Percentiles rank a stretch among this genome's conserved stretches.
phyloP scores from a whole-genome alignment of 2,797 vertebrate species.

The Chiroxiphia lanceolata region DNA sequence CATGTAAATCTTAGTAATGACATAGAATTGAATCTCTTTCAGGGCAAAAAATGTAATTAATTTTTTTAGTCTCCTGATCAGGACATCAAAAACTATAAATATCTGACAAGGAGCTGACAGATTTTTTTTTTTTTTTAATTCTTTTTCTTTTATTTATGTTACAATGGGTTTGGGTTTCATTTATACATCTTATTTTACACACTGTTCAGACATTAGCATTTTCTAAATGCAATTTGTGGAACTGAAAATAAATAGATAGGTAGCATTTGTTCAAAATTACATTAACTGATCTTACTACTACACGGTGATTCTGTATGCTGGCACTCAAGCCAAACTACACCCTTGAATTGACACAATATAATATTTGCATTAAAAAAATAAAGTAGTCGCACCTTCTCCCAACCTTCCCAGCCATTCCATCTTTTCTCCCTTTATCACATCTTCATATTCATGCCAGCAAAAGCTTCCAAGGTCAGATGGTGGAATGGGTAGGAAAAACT shows the following conservation, averaged over 20 bases:
- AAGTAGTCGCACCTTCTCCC: neutral
- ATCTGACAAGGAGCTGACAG: neutral
- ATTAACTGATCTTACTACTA: neutral
- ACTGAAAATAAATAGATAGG: neutral
- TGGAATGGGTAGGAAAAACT: neutral
- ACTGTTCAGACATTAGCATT: neutral
- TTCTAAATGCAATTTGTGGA: neutral
- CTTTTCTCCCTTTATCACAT: neutral
- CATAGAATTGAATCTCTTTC: neutral
- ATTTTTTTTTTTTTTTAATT: too few relatives aligned
- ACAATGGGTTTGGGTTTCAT: neutral
- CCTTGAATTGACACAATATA: neutral
- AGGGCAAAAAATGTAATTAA: neutral
- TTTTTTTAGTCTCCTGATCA: neutral
- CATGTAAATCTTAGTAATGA: neutral
- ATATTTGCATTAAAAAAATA: neutral
- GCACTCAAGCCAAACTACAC: neutral
- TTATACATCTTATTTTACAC: neutral
- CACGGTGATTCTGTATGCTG: neutral
- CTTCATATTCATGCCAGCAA: neutral
- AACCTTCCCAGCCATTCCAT: neutral
- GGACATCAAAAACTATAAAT: neutral
- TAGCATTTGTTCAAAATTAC: neutral
- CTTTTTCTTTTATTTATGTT: neutral
- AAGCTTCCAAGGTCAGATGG: neutral